Evolutionary conservation across 2,113 vertebrate species (phyloP), one percentile per base, ranked within the genome.

Genomic region (Orthonyx spaldingii): DNA sequence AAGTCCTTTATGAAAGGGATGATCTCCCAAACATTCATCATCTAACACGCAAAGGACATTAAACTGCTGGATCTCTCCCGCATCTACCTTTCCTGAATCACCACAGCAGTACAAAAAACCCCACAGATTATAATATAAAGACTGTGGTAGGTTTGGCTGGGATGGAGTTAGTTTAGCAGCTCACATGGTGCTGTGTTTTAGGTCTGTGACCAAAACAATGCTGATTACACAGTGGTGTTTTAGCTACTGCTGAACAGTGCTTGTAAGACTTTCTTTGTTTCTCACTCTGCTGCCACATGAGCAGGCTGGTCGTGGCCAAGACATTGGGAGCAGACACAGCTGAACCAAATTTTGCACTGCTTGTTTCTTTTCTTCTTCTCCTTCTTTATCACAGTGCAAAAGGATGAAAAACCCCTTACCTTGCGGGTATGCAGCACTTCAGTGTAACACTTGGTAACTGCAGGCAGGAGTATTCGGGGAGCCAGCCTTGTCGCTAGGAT

Each of bases 391-490:
- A 28, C 39, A 66, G 11, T 39, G 53, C 26, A 33, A 22, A 93
- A 57, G 44, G 88, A 70, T 26, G 19, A 60, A 53, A 42, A 26
- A 10, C 1, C 21, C 63, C 95, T 90, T 65, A 99, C 99, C 98
- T 99, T 98, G 77, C 96, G 97, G 35, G 96, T 94, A 13, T 94
- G 91, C 68, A 98, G 97, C 91, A 99, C 94, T 74, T 96, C 87
- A 93, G 72, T 88, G 95, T 99, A 99, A 68, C 98, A 99, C 90
- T 95, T 98, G 56, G 92, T 96, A 61, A 99, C 26, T 6, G 98
- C 98, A 68, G 99, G 99, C 87, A 99, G 74, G 7, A 99, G 97
- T 61, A 99, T 99, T 71, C 99, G 97, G 44, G 99, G 91, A 60
- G 98, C 98, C n/a, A 99, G 97, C 49, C 96, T 97, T 19, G 98